These are phyloP conservation scores for Ptiloglossa arizonensis DNA, from an alignment of 1,140 invertebrate species.

Conservation along the genomic window DNA sequence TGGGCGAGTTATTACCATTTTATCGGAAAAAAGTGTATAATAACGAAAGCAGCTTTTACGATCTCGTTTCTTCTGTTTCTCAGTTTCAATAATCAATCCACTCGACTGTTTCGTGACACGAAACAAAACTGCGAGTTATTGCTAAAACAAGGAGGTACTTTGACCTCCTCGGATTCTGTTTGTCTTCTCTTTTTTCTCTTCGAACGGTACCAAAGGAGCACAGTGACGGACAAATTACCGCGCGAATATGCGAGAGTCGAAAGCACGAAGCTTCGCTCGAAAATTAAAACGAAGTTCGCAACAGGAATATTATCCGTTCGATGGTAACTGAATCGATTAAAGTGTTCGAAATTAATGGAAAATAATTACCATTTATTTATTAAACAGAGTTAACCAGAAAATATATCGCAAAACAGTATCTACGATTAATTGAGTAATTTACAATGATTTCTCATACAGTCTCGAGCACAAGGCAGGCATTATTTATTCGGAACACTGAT, in stretches of 20 bases:
- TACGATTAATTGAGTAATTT: no score
- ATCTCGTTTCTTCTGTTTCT: no score
- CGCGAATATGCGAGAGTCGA: not conserved
- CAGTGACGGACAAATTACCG: conserved; percentile 5
- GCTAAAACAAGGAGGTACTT: not conserved
- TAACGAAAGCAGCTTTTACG: no score
- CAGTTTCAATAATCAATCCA: not conserved
- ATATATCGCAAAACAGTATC: no score
- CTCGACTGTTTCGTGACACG: not conserved
- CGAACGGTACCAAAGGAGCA: not conserved
- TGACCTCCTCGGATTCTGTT: not conserved
- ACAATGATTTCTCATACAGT: no score
- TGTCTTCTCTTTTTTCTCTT: not conserved
- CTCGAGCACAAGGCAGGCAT: no score
- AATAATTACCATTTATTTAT: not conserved
- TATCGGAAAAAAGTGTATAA: no score
- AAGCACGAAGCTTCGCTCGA: not conserved
- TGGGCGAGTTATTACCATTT: no score
- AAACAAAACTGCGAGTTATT: not conserved
- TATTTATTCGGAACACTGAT: no score
- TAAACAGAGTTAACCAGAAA: no score
- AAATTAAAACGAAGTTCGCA: not conserved
- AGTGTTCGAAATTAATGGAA: not conserved
- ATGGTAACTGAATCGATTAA: no score
- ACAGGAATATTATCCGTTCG: not conserved